phyloP scores from a whole-genome alignment of 2,888 invertebrate species.

The Ligdia adustata region DNA sequence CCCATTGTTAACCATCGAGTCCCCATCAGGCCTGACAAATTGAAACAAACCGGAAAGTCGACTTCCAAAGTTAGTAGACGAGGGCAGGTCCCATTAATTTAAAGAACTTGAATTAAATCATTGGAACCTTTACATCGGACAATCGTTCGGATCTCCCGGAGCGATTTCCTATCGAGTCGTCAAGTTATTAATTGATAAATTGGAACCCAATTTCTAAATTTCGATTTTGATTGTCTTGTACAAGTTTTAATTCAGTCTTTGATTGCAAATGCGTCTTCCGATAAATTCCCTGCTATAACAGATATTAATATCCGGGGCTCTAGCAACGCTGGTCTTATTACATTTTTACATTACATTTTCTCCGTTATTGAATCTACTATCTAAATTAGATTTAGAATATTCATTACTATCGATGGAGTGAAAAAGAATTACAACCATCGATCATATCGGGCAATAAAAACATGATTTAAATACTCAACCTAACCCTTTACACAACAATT shows the following conservation, averaged over 20 bases:
- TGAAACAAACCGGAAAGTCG: slow-evolving; percentile 75
- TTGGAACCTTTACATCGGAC: slow-evolving; percentile 58
- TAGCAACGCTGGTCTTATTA: slow-evolving; percentile 19
- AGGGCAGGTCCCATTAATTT: slow-evolving; percentile 71
- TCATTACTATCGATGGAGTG: slow-evolving; percentile 23
- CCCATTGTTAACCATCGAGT: slow-evolving; percentile 66
- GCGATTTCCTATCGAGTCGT: slow-evolving; percentile 52
- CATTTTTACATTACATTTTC: slow-evolving; percentile 28
- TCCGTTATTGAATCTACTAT: slow-evolving; percentile 25
- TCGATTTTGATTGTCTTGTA: slow-evolving; percentile 36
- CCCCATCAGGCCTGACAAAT: slow-evolving; percentile 73
- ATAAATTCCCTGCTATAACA: slow-evolving; percentile 27
- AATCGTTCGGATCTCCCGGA: slow-evolving; percentile 51
- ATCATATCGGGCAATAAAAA: slow-evolving; percentile 39
- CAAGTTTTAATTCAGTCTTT: slow-evolving; percentile 35
- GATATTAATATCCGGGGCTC: slow-evolving; percentile 34
- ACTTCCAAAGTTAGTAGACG: slow-evolving; percentile 64
- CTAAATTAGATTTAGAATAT: slow-evolving; percentile 26
- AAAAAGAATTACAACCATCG: slow-evolving; percentile 29
- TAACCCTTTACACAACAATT: slow-evolving; percentile 68
- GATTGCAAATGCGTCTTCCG: slow-evolving; percentile 31
- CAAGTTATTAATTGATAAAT: slow-evolving; percentile 57
- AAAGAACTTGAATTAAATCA: slow-evolving; percentile 75
- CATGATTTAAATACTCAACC: slow-evolving; percentile 38
- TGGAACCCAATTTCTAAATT: slow-evolving; percentile 44